phyloP scores from a whole-genome alignment of 2,888 invertebrate species.

The Lingula anatina region DNA sequence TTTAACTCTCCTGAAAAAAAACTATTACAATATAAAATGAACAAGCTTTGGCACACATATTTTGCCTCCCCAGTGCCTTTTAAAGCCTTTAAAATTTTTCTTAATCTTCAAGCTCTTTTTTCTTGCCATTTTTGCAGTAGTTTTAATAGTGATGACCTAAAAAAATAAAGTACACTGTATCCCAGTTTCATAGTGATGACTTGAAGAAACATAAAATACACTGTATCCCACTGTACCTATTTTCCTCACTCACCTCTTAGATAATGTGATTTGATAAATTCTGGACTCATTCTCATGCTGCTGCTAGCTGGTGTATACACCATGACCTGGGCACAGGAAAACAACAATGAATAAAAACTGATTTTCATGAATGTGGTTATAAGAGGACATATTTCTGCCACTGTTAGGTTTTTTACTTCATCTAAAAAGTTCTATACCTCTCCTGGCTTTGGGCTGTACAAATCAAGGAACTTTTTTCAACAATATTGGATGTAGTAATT shows the following conservation, averaged over 20 bases:
- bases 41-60: neutral
- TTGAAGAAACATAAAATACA: too few species aligned
- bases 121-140: neutral
- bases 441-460: too few species aligned
- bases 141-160: neutral
- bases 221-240: neutral
- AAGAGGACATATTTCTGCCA: too few species aligned
- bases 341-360: too few species aligned
- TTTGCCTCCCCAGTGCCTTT: neutral
- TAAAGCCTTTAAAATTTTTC: neutral
- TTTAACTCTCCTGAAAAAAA: neutral
- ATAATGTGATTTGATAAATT: slow-evolving; percentile 37
- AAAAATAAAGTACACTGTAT: neutral
- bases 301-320: too few species aligned
- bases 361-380: too few species aligned
- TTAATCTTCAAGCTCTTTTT: neutral
- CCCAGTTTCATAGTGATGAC: neutral
- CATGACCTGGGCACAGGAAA: too few species aligned
- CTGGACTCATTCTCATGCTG: slow-evolving; percentile 29
- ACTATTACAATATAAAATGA: neutral
- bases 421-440: too few species aligned
- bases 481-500: too few species aligned
- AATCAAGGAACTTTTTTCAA: too few species aligned
- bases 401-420: too few species aligned
- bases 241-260: slow-evolving; percentile 25